Evolutionary conservation across 2,888 invertebrate species (phyloP).

Genomic region (Coenonympha arcania): DNA sequence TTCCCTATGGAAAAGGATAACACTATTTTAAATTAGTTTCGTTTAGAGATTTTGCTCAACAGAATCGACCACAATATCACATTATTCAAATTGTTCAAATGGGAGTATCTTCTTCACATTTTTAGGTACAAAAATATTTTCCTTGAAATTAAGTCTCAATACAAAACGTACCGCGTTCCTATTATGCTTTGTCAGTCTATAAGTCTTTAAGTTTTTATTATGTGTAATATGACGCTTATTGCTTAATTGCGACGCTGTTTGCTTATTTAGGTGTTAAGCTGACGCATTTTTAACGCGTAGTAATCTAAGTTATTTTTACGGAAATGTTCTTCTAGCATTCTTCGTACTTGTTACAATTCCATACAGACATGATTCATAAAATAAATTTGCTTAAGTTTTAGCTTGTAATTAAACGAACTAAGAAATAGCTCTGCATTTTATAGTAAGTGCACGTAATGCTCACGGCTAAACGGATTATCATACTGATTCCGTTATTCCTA

Average conservation of each 20-base stretch:
- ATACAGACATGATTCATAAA: not conserved
- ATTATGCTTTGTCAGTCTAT: too few species aligned
- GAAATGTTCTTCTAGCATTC: not conserved
- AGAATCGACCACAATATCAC: too few species aligned
- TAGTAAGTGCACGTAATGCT: not conserved
- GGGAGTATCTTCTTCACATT: too few species aligned
- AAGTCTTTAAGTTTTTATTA: not conserved
- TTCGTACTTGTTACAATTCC: constrained; percentile 1
- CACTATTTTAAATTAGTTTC: too few species aligned
- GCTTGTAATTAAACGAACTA: not conserved
- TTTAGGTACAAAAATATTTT: too few species aligned
- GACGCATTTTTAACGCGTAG: not conserved
- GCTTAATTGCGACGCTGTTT: too few species aligned
- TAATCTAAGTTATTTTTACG: not conserved
- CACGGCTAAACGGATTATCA: not conserved
- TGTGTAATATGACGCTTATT: not conserved
- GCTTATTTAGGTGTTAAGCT: not conserved
- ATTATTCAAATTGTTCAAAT: too few species aligned
- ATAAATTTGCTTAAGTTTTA: not conserved
- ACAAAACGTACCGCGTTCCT: too few species aligned
- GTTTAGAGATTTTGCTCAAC: too few species aligned
- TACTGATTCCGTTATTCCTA: not conserved
- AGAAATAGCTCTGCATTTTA: not conserved
- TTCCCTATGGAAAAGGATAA: too few species aligned
- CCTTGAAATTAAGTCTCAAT: too few species aligned